phyloP scores from a whole-genome alignment of 2,797 vertebrate species.

The Chaunax sp. region DNA sequence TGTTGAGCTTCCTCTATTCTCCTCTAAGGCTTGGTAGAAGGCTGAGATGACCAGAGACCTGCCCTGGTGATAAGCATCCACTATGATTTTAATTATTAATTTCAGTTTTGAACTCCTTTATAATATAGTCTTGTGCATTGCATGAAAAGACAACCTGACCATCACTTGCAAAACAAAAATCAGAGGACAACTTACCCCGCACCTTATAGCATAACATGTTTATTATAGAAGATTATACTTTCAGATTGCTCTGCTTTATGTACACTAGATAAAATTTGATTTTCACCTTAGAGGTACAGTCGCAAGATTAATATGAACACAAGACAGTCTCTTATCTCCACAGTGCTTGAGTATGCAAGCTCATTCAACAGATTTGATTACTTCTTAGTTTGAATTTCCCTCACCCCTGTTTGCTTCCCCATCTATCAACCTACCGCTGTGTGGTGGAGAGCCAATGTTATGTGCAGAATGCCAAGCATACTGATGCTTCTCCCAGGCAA shows the following conservation, averaged over 20 bases:
- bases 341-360: slow-evolving; percentile 50
- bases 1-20: too few species aligned
- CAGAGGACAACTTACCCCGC: slow-evolving; percentile 1
- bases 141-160: slow-evolving; percentile 21
- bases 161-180: slow-evolving; percentile 7
- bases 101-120: too few species aligned
- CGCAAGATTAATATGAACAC: slow-evolving; percentile 57
- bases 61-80: too few species aligned
- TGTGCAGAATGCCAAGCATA: slow-evolving; percentile 55
- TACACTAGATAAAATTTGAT: slow-evolving; percentile 36
- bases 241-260: slow-evolving; percentile 31
- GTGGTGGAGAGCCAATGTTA: slow-evolving; percentile 41
- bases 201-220: slow-evolving; percentile 9
- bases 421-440: slow-evolving; percentile 53
- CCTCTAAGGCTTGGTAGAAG: too few species aligned
- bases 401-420: slow-evolving; percentile 56
- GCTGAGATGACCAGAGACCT: too few species aligned
- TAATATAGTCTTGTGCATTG: not conserved
- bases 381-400: slow-evolving; percentile 73
- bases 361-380: slow-evolving; percentile 75
- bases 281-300: slow-evolving; percentile 44
- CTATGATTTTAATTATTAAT: too few species aligned
- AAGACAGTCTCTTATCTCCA: slow-evolving; percentile 52
- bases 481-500: slow-evolving; percentile 53
- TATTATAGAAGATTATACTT: slow-evolving; percentile 29